Evolutionary conservation across 2,113 vertebrate genomes (phyloP).

Genomic region (Donacobius atricapilla): DNA sequence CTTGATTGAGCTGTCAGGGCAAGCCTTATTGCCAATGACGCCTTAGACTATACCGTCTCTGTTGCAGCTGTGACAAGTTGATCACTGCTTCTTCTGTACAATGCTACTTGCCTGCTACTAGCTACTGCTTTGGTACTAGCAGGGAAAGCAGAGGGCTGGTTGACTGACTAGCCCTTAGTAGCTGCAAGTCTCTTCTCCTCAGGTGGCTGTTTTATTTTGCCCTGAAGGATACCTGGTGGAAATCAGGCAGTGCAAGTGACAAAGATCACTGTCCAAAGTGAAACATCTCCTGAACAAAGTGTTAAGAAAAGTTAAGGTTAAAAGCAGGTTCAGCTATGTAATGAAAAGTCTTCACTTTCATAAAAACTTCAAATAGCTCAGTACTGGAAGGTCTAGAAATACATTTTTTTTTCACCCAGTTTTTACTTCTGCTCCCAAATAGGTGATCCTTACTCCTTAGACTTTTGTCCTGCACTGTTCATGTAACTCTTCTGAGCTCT

Average conservation of each 20-base stretch:
- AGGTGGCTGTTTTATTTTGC: not conserved
- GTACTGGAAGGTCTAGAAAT: not conserved
- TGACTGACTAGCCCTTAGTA: not conserved
- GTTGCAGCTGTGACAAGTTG: constrained; percentile 21
- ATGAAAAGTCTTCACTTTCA: not conserved
- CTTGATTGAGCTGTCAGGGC: constrained; percentile 14
- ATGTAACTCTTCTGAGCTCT: not conserved
- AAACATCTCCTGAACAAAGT: not conserved
- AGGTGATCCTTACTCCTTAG: not conserved
- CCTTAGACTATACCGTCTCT: not conserved
- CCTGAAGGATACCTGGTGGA: not conserved
- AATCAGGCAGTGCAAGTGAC: fast-evolving
- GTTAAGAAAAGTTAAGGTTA: not conserved
- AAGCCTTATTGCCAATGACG: not conserved
- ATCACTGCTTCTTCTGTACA: not conserved
- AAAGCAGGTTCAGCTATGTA: not conserved
- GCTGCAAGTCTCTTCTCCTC: not conserved
- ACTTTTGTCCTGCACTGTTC: not conserved
- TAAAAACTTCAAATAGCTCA: not conserved
- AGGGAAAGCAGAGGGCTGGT: not conserved
- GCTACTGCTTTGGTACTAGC: not conserved
- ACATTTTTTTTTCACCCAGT: not conserved
- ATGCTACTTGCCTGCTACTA: not conserved
- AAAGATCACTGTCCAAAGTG: not conserved
- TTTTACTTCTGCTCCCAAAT: not conserved